Conservation (phyloP, 2,113 vertebrate species). For the Leucopternis melanops region DNA sequence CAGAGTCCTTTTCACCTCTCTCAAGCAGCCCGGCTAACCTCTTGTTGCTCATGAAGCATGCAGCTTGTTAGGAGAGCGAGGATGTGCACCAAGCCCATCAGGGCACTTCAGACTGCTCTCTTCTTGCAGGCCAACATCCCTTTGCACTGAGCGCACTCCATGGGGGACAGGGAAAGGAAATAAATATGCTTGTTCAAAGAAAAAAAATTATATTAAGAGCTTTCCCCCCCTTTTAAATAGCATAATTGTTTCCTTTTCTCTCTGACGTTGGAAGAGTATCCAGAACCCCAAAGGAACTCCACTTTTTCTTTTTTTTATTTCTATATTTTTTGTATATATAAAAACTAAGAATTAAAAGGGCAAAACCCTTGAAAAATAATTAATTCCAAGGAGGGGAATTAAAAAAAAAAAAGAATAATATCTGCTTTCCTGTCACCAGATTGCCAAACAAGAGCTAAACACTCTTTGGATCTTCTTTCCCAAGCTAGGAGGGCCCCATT, state of each 20-base stretch:
- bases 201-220: constrained; percentile 36
- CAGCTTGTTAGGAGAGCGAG: background rate
- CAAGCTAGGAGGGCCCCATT: background rate
- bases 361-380: background rate
- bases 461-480: background rate
- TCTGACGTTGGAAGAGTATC: background rate
- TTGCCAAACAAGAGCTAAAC: background rate
- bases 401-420: background rate
- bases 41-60: background rate
- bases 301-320: background rate
- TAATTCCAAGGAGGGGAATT: background rate
- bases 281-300: background rate
- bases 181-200: constrained; percentile 37
- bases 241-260: background rate
- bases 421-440: background rate
- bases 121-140: background rate
- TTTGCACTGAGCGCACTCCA: background rate
- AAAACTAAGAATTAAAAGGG: background rate
- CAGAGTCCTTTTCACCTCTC: background rate
- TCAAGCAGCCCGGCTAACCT: background rate
- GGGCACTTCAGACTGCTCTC: background rate
- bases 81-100: background rate
- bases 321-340: background rate
- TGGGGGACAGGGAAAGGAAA: constrained; percentile 1
- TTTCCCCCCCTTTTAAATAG: constrained; percentile 14